phyloP scores from a whole-genome alignment of 2,113 vertebrate species.

The Nibea albiflora region DNA sequence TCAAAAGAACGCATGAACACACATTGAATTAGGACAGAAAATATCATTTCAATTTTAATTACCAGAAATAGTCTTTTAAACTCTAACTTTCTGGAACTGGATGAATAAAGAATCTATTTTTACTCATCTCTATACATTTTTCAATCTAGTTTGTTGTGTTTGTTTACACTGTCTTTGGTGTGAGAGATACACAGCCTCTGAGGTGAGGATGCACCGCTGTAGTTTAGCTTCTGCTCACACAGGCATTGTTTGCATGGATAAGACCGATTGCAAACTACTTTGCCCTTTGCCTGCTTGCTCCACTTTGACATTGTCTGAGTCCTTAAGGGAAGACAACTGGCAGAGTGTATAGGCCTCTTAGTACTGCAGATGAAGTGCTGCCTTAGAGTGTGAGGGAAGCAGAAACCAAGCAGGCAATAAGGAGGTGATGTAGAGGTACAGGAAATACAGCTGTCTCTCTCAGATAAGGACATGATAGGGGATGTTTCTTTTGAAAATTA shows the following conservation, averaged over 20 bases:
- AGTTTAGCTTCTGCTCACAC: constrained; percentile 16
- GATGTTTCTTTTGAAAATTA: background rate
- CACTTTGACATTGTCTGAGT: constrained; percentile 29
- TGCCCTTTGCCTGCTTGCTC: constrained; percentile 30
- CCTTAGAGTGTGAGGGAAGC: constrained; percentile 34
- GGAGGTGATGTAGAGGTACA: constrained; percentile 22
- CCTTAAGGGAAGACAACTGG: constrained; percentile 28
- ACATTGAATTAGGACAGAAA: background rate
- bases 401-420: constrained; percentile 23
- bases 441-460: constrained; percentile 17
- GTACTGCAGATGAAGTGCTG: constrained; percentile 37
- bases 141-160: background rate
- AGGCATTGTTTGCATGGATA: constrained; percentile 26
- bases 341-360: constrained; percentile 21
- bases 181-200: background rate
- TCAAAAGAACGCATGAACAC: background rate
- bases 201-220: background rate
- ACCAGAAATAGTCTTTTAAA: background rate
- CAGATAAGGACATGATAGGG: background rate
- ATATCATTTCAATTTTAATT: background rate
- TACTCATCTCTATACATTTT: background rate
- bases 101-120: background rate
- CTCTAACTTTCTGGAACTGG: background rate
- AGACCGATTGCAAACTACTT: constrained; percentile 46
- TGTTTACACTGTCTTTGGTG: background rate